These are phyloP conservation scores for Venustaconcha ellipsiformis DNA, from an alignment of 1,140 invertebrate species.

Conservation along the genomic window DNA sequence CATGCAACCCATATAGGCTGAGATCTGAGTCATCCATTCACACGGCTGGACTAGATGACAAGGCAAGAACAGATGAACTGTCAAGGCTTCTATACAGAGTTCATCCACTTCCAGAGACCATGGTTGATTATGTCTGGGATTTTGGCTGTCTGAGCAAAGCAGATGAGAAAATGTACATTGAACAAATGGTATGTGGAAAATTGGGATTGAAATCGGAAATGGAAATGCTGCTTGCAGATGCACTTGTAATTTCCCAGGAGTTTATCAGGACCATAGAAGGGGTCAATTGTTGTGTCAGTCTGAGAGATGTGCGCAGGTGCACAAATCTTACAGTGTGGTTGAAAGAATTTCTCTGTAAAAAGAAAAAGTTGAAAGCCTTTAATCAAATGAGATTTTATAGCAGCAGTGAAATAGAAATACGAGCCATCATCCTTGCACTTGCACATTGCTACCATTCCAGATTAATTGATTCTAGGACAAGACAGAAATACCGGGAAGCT, in stretches of 20 bases:
- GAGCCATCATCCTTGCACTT: conserved; percentile 39
- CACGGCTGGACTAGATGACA: conserved; percentile 38
- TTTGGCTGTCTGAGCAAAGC: conserved; percentile 25
- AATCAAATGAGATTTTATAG: conserved; percentile 5
- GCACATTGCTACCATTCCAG: conserved; percentile 46
- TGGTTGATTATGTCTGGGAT: too few relatives aligned
- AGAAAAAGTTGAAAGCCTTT: neutral
- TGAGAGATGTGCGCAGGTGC: conserved; percentile 26
- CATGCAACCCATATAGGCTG: conserved; percentile 50
- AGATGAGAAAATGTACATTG: conserved; percentile 44
- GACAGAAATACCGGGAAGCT: conserved; percentile 27
- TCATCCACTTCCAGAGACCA: too few relatives aligned
- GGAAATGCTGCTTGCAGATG: conserved; percentile 8
- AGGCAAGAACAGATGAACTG: conserved; percentile 40
- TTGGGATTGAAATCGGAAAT: conserved; percentile 3
- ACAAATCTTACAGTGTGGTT: conserved; percentile 32
- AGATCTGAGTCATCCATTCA: conserved; percentile 24
- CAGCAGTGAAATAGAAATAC: conserved; percentile 15
- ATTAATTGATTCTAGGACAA: conserved; percentile 21
- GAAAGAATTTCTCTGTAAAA: too few relatives aligned
- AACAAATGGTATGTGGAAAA: conserved; percentile 32
- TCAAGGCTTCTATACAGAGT: conserved; percentile 4
- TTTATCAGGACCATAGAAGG: conserved; percentile 37
- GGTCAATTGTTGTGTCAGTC: conserved; percentile 39
- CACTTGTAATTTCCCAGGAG: conserved; percentile 36